Evolutionary conservation across 2,888 invertebrate species (phyloP), one percentile per base, ranked within the genome.

Genomic region (Baronia brevicornis): DNA sequence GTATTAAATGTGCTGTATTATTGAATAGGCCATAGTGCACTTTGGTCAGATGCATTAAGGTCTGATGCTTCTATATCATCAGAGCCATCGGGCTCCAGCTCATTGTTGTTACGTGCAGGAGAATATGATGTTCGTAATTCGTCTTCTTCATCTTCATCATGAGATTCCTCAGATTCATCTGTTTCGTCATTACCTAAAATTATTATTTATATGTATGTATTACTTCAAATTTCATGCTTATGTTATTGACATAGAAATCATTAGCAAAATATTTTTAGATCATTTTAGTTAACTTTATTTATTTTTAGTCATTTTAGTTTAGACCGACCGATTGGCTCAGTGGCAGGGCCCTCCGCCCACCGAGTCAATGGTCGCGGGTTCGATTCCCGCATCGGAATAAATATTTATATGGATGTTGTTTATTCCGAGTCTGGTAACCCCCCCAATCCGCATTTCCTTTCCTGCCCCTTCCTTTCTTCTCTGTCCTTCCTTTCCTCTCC

Each of bases 101-200:
- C 84, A 51, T 78, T 80, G 33, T 79, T 79, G 41, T 78, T 79
- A 18, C 75, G 60, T 0, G 72, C 51, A 3, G 82, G 77, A 1
- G 84, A 74, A 41, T 82, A 80, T 17, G 72, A 62, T 6, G 73
- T 68, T 0, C 70, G 68, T 2, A 80, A 66, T 36, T 87, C 86
- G 36, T 87, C 86, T 39, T 86, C 87, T 29, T 87, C 87, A 42
- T 87, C 87, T 50, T 86, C 86, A 61, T 87, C 87, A 47, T 87
- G 86, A 21, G 86, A 84, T 39, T 86, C 87, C 44, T 86, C 86
- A 3, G 86, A 78, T 43, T 87, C 86, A 48, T 86, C 87, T 25
- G 87, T 85, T 53, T 87, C 86, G 44, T 86, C 86, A 62, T 87
- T 82, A 6, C 82, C 84, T 82, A 43, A 4, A 50, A 54, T 20